A percentile compares a stretch with the other conserved stretches of the same genome.
Evolutionary conservation across 2,113 vertebrate species (phyloP).

Genomic region (Nymphicus hollandicus): DNA sequence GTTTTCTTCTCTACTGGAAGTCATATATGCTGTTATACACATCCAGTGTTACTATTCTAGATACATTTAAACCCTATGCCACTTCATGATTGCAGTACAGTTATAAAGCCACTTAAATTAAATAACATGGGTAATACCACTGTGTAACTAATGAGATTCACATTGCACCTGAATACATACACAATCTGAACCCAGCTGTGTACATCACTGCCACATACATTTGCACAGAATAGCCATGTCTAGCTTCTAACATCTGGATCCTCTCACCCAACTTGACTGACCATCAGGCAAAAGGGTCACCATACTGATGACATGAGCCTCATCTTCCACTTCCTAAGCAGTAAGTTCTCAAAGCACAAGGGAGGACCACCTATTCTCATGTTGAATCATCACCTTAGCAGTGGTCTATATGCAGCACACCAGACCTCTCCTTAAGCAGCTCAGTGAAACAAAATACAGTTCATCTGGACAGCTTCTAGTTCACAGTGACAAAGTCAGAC

Average conservation of each 20-base stretch:
- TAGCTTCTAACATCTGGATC: not conserved
- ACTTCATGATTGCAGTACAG: not conserved
- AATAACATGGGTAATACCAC: not conserved
- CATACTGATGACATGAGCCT: not conserved
- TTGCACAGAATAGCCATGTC: not conserved
- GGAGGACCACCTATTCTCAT: not conserved
- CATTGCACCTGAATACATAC: not conserved
- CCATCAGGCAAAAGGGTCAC: not conserved
- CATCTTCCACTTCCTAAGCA: not conserved
- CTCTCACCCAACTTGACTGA: not conserved
- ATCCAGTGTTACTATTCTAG: too few species aligned
- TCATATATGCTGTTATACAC: not conserved
- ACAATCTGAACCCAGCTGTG: not conserved
- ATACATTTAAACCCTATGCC: not conserved
- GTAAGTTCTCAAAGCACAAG: not conserved
- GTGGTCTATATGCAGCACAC: fast-evolving
- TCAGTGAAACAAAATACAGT: not conserved
- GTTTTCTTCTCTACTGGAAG: not conserved
- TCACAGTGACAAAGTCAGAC: not conserved
- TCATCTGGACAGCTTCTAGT: not conserved
- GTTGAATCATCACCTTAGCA: not conserved
- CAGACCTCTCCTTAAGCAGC: not conserved
- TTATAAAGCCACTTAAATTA: not conserved
- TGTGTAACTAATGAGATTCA: not conserved
- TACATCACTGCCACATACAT: not conserved